Base-by-base conservation (phyloP, 2,113 vertebrate genomes). In the Scortum barcoo region DNA sequence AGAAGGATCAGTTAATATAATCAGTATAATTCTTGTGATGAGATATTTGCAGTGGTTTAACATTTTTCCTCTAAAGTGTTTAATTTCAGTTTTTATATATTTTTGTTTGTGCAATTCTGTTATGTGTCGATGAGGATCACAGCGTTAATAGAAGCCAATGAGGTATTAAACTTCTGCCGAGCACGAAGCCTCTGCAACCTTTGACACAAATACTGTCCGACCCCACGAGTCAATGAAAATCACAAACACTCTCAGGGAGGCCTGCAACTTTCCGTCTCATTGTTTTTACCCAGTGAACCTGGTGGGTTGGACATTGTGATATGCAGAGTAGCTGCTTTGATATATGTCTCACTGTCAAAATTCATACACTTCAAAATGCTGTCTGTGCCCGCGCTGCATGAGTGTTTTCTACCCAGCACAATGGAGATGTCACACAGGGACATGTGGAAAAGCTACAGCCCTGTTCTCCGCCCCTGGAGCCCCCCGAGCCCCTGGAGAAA, bases 351-450 rank as follows among this genome's bases (percentile, higher is more conserved):
- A 51, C 88, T 91, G 90, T 93, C 91, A 90, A 76, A 84, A 86
- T 75, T 72, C 85, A 46, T 86, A 71, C 76, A 54, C 60, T 74
- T 83, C 83, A 82, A 70, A 86, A 86, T 19, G 76, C 70, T 22
- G 77, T 88, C 81, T 87, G 76, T 76, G n/a, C 0, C 50, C 17
- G 67, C 84, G 22, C 91, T 58, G 77, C 83, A 20, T 87, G 61
- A 90, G 85, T 58, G 80, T 90, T 92, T 91, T 90, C 84, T 75
- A n/a, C 65, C 38, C 63, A 2, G 73, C 76, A 93, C 80, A 90
- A 93, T 92, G 81, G 91, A 90, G 83, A 89, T 90, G 92, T 94
- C 86, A 91, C 58, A 80, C 58, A 7, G 75, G 65, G 89, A 92
- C 86, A 73, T 86, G 85, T 84, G 79, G 85, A 80, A 80, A 56